These are phyloP conservation scores for Dissostichus mawsoni DNA, from an alignment of 2,113 vertebrate species.

Conservation along the genomic window DNA sequence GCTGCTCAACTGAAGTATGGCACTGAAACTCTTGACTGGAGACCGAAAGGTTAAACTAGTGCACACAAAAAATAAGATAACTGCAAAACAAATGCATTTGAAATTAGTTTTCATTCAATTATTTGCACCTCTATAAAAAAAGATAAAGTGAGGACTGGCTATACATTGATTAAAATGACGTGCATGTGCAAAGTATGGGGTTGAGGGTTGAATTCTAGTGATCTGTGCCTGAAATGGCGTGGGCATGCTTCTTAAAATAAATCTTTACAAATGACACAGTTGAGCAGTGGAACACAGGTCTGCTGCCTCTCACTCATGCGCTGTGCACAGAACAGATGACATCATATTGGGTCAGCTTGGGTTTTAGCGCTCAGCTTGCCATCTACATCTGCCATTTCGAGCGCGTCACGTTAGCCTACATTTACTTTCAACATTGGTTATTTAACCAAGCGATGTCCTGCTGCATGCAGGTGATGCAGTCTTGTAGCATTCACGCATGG, in stretches of 20 bases:
- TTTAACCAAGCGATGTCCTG: slow-evolving; percentile 30
- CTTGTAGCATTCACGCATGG: not conserved
- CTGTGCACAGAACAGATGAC: slow-evolving; percentile 72
- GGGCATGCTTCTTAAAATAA: slow-evolving; percentile 21
- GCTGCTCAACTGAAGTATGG: not conserved
- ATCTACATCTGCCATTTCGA: slow-evolving; percentile 71
- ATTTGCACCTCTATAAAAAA: not conserved
- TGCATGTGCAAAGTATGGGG: slow-evolving; percentile 16
- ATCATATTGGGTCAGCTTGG: slow-evolving; percentile 79
- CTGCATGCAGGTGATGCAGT: slow-evolving; percentile 9
- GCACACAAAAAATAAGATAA: not conserved
- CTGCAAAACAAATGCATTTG: slow-evolving; percentile 6
- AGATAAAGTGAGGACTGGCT: not conserved
- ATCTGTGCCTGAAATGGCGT: not conserved
- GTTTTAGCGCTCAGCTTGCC: slow-evolving; percentile 67
- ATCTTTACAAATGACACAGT: slow-evolving; percentile 51
- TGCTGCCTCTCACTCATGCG: slow-evolving; percentile 70
- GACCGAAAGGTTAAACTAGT: not conserved
- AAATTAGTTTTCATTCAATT: not conserved
- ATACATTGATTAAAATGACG: slow-evolving; percentile 17
- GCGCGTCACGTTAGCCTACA: slow-evolving; percentile 51
- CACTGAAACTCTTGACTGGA: not conserved
- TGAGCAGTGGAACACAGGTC: slow-evolving; percentile 39
- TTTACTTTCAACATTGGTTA: slow-evolving; percentile 42
- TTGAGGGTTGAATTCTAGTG: slow-evolving; percentile 6